Conservation (phyloP, 2,888 invertebrate species). For the Sericinus montela region DNA sequence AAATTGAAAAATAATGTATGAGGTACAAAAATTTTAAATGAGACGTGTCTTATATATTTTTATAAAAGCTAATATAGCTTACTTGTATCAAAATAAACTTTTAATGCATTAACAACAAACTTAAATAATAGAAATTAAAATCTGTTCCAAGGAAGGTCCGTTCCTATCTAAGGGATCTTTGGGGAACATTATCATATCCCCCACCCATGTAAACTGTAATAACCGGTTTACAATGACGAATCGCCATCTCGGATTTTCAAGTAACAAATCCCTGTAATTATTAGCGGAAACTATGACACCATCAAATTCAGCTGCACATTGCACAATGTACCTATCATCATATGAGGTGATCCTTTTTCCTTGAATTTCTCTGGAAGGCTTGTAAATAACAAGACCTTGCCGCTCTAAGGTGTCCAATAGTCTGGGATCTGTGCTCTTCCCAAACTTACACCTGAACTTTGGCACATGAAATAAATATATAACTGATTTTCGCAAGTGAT, state of each 20-base stretch:
- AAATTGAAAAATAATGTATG: no score
- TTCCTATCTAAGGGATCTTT: constrained; percentile 87
- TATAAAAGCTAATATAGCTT: constrained; percentile 4
- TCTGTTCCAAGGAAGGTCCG: constrained; percentile 84
- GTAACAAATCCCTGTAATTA: constrained; percentile 84
- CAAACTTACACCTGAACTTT: constrained; percentile 65
- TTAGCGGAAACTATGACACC: constrained; percentile 88
- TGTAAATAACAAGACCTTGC: constrained; percentile 82
- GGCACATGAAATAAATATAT: no score
- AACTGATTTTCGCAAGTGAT: no score
- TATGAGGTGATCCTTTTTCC: constrained; percentile 81
- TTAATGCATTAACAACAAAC: background rate
- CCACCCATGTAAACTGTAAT: constrained; percentile 88
- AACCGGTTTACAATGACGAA: constrained; percentile 81
- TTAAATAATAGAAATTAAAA: constrained; percentile 61
- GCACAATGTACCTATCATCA: constrained; percentile 88
- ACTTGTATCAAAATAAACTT: background rate
- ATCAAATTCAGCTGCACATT: constrained; percentile 84
- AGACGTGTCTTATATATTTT: no score
- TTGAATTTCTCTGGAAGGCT: constrained; percentile 85
- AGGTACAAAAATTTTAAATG: no score
- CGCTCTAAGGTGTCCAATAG: constrained; percentile 80
- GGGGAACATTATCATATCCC: constrained; percentile 89
- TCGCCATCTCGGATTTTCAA: constrained; percentile 82
- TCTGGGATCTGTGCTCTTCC: constrained; percentile 73